phyloP scores from a whole-genome alignment of 1,140 invertebrate species.

The Scylla paramamosain region DNA sequence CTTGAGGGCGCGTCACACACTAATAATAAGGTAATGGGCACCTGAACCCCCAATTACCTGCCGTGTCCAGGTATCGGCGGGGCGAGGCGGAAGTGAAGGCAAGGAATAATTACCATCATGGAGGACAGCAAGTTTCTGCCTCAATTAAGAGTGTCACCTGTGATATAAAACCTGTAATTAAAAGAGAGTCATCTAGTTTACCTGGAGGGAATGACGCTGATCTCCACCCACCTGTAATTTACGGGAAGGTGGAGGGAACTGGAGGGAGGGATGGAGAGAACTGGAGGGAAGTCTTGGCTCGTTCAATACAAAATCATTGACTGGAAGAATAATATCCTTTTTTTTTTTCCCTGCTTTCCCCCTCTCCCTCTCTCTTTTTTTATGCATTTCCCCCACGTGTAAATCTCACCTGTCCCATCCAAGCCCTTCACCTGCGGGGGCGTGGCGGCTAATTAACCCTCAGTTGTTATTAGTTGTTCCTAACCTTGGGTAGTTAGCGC shows the following conservation, averaged over 20 bases:
- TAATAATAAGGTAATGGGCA: conserved; percentile 65
- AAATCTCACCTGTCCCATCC: neutral
- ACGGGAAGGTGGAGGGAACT: neutral
- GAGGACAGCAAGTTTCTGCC: conserved; percentile 58
- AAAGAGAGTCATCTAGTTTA: conserved; percentile 58
- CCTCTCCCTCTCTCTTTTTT: neutral
- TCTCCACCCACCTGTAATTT: conserved; percentile 11
- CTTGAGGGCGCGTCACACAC: conserved; percentile 33
- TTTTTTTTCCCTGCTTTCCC: too few relatives aligned
- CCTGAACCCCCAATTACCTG: conserved; percentile 27
- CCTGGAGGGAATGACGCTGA: neutral
- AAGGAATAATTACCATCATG: conserved; percentile 58
- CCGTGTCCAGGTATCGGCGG: conserved; percentile 23
- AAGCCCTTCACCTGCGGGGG: neutral
- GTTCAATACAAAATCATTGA: neutral
- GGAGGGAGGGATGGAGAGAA: neutral
- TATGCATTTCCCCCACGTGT: neutral
- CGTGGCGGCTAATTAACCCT: neutral
- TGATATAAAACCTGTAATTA: conserved; percentile 74
- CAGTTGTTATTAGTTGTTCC: neutral
- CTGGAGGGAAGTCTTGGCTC: neutral
- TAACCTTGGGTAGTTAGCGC: neutral
- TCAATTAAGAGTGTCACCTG: conserved; percentile 67
- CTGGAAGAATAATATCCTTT: neutral
- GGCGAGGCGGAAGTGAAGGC: conserved; percentile 52